Evolutionary conservation across 2,888 invertebrate genomes (phyloP), one percentile per base, ranked within the genome.

Genomic region (Oasisia sp.): DNA sequence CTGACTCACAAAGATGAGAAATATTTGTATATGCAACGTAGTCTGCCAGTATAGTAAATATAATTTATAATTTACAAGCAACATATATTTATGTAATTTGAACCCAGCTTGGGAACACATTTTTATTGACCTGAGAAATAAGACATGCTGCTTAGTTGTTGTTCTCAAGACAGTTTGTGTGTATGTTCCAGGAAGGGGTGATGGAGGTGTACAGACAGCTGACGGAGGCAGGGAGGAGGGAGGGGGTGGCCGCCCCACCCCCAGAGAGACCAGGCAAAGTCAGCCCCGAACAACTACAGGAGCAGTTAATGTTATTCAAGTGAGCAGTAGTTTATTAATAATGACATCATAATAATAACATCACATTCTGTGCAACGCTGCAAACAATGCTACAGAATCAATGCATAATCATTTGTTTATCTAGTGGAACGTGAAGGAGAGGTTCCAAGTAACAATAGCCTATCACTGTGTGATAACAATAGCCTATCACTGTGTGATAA

Each of bases 171-270:
- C 27, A 44, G 27, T 14, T 45, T 45, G 89, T 14, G 74, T 27
- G 19, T 19, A 27, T 74, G 27, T 74, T 74, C 27, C 91, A 96
- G 96, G 96, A 96, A 92, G 95, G 94, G 27, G 90, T 96, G 32
- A 95, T 96, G 95, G 96, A 96, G 92, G 94, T 96, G 0, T 96
- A 96, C 93, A 93, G 96, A 92, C 95, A 94, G 32, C 92, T 96
- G 45, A 95, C 96, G 11, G 96, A 96, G 92, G 95, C 95, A 92
- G 95, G 95, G 5, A 93, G 94, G 8, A 94, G 93, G 92, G 95
- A 95, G 93, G 93, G 95, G 38, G 94, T 96, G 8, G 95, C 95
- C 7, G 92, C 95, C 19, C 95, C 95, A 91, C 93, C 95, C 50
- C 93, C 94, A 50, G 95, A 94, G 11, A 93, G 94, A 93, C 95